phyloP scores from a whole-genome alignment of 2,888 invertebrate species.

The Sycophila texana region DNA sequence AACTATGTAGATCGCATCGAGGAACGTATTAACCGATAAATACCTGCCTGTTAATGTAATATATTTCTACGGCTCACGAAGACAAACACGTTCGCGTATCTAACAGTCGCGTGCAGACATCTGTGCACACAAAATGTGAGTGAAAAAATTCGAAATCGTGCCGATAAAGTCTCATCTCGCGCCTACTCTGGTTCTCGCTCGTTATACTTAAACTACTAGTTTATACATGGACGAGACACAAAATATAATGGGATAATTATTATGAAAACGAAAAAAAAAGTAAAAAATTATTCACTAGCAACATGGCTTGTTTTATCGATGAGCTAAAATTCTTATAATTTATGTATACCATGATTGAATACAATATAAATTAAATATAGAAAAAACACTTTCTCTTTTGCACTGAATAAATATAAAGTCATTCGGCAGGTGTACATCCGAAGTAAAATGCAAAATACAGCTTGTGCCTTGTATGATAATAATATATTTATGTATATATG shows the following conservation, averaged over 20 bases:
- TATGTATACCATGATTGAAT: conserved; percentile 11
- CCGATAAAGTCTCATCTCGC: too few species aligned
- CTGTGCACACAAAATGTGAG: too few species aligned
- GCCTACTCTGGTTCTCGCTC: too few species aligned
- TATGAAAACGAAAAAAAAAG: background rate
- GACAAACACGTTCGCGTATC: too few species aligned
- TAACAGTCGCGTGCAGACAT: too few species aligned
- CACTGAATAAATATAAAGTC: conserved; percentile 19
- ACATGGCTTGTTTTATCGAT: background rate
- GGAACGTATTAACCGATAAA: too few species aligned
- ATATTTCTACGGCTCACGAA: too few species aligned
- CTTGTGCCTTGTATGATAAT: conserved; percentile 51
- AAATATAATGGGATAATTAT: background rate
- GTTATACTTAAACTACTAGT: too few species aligned
- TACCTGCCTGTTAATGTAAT: too few species aligned
- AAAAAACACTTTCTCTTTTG: conserved; percentile 10
- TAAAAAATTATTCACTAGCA: background rate
- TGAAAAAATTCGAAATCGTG: too few species aligned
- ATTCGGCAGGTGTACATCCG: conserved; percentile 16
- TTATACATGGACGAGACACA: too few species aligned
- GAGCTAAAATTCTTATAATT: background rate
- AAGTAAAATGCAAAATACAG: conserved; percentile 45
- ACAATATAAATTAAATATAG: conserved; percentile 20
- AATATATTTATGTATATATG: conserved; percentile 61
- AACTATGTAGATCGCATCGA: too few species aligned